phyloP scores from a whole-genome alignment of 2,888 invertebrate species.

The Linnaemya vulpina region DNA sequence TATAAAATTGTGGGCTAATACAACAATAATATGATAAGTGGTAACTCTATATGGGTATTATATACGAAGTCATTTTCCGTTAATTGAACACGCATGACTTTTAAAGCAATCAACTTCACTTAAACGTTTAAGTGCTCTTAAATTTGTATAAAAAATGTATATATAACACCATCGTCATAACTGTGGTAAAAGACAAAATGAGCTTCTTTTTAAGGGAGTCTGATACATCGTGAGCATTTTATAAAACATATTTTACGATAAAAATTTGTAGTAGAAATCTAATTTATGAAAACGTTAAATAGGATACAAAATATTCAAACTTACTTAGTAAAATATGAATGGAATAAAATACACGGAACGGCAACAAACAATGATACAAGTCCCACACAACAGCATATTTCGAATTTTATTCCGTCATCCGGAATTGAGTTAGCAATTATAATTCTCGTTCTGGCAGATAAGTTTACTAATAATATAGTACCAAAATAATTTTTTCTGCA shows the following conservation, averaged over 20 bases:
- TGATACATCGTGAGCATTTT: not conserved
- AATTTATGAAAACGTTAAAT: no score
- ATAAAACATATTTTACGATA: not conserved
- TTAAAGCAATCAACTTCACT: conserved; percentile 23
- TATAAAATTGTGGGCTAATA: not conserved
- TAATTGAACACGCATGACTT: conserved; percentile 59
- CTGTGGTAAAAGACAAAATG: conserved; percentile 29
- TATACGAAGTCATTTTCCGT: conserved; percentile 1
- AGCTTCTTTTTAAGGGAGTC: not conserved
- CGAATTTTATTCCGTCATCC: no score
- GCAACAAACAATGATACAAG: no score
- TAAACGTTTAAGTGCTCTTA: conserved; percentile 1
- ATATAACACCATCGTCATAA: conserved; percentile 52
- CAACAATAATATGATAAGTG: not conserved
- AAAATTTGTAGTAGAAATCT: not conserved
- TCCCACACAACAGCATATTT: no score
- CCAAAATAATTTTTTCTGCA: no score
- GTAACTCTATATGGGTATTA: not conserved
- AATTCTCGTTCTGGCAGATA: no score
- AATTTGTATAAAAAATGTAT: not conserved
- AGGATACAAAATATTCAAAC: no score
- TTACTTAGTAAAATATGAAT: no score
- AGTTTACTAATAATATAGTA: no score
- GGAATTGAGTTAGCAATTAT: no score
- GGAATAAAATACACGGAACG: no score